phyloP scores from a whole-genome alignment of 1,140 invertebrate species.

The Macrobrachium nipponense region DNA sequence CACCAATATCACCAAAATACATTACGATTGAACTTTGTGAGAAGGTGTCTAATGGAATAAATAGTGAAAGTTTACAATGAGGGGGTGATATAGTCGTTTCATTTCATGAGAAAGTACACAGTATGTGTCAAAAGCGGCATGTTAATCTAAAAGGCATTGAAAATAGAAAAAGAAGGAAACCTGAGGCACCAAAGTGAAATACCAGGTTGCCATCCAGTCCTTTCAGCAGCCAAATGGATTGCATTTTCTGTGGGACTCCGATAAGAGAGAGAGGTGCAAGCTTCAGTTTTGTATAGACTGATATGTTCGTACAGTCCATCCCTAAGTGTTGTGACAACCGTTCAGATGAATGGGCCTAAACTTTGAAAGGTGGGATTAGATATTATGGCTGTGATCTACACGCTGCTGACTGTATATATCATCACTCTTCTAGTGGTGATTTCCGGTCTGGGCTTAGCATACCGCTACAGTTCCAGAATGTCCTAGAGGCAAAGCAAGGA shows the following conservation, averaged over 20 bases:
- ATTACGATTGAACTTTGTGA: too few relatives aligned
- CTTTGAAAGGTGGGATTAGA: conserved; percentile 22
- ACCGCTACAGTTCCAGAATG: conserved; percentile 23
- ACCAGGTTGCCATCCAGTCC: neutral
- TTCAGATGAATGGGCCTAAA: conserved; percentile 10
- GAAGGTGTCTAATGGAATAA: neutral
- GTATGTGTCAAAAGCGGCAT: conserved; percentile 1
- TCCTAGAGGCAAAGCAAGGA: neutral
- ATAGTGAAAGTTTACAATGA: neutral
- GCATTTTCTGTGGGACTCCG: conserved; percentile 21
- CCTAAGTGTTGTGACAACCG: conserved; percentile 19
- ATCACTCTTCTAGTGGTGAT: conserved; percentile 21
- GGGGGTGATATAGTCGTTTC: conserved; percentile 13
- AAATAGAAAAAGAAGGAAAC: conserved; percentile 1
- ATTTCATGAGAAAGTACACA: conserved; percentile 9
- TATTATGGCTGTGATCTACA: conserved; percentile 33
- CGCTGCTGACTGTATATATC: conserved; percentile 29
- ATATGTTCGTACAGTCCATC: neutral
- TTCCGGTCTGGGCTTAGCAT: conserved; percentile 6
- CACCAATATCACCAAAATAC: too few relatives aligned
- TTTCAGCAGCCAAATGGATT: conserved; percentile 27
- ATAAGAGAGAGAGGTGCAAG: neutral
- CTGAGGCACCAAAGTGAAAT: conserved; percentile 15
- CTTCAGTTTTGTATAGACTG: conserved; percentile 22
- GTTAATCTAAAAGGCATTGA: conserved; percentile 16